phyloP scores from a whole-genome alignment of 2,888 invertebrate species.

The Melipona bicolor region DNA sequence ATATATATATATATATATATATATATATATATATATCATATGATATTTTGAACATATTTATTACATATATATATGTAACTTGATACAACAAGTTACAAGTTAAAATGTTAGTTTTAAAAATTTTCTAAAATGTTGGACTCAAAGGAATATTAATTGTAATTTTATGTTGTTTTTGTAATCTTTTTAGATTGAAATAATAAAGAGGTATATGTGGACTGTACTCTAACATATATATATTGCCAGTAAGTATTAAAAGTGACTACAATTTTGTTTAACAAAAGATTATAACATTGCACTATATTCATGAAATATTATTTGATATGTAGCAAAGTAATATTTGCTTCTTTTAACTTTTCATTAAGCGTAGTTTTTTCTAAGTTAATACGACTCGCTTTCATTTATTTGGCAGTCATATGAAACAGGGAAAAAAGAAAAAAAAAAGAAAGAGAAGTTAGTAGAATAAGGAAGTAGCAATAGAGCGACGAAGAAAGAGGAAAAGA shows the following conservation, averaged over 20 bases:
- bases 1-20: neutral
- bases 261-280: neutral
- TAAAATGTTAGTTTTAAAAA: slow-evolving; percentile 23
- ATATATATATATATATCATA: neutral
- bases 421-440: no score
- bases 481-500: slow-evolving; percentile 49
- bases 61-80: no score
- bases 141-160: neutral
- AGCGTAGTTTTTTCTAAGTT: slow-evolving; percentile 2
- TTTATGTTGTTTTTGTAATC: slow-evolving; percentile 4
- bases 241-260: slow-evolving; percentile 35
- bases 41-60: no score
- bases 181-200: slow-evolving; percentile 48
- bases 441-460: slow-evolving; percentile 43
- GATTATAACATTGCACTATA: neutral
- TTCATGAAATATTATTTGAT: neutral
- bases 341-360: neutral
- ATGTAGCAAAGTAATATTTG: neutral
- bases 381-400: slow-evolving; percentile 39
- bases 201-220: slow-evolving; percentile 31
- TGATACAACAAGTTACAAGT: neutral
- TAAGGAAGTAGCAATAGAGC: slow-evolving; percentile 38
- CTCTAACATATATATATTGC: slow-evolving; percentile 25
- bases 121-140: neutral
- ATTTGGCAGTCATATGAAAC: slow-evolving; percentile 22